A percentile compares a stretch with the other conserved stretches of the same genome.
Evolutionary conservation across 2,797 vertebrate species (phyloP).

Genomic region (Protonibea diacanthus): DNA sequence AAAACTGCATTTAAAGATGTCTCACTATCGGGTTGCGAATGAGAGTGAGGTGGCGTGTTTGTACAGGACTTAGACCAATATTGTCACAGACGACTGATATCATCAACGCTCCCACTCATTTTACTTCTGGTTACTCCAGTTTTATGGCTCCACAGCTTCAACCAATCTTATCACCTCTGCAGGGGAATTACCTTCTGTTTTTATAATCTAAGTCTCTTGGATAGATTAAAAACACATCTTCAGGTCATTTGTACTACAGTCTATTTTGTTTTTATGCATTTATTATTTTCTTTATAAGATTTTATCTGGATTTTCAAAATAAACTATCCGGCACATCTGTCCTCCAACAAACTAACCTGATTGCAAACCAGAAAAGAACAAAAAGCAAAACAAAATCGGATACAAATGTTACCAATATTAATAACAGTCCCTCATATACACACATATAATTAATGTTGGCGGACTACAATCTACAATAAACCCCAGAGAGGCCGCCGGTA

Average conservation of each 20-base stretch:
- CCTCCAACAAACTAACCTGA: neutral
- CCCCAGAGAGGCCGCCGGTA: too few relatives aligned
- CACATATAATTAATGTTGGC: neutral
- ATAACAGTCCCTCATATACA: neutral
- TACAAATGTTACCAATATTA: neutral
- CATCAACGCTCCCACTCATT: neutral
- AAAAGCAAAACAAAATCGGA: neutral
- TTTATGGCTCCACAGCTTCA: neutral
- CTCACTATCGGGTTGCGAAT: neutral
- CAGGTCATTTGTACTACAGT: neutral
- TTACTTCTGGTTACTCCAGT: slow-evolving; percentile 16
- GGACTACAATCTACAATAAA: neutral
- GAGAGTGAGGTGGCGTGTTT: slow-evolving; percentile 21
- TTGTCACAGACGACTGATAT: slow-evolving; percentile 13
- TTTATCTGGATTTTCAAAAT: neutral
- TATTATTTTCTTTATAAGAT: neutral
- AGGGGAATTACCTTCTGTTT: neutral
- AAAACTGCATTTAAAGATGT: slow-evolving; percentile 20
- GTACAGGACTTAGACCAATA: neutral
- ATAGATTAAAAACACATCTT: neutral
- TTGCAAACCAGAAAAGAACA: neutral
- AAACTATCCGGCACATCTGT: neutral
- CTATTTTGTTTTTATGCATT: neutral
- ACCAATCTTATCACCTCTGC: neutral
- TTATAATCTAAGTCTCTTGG: neutral